Conservation (phyloP, 2,113 vertebrate genomes). For the Phyllostomus discolor region DNA sequence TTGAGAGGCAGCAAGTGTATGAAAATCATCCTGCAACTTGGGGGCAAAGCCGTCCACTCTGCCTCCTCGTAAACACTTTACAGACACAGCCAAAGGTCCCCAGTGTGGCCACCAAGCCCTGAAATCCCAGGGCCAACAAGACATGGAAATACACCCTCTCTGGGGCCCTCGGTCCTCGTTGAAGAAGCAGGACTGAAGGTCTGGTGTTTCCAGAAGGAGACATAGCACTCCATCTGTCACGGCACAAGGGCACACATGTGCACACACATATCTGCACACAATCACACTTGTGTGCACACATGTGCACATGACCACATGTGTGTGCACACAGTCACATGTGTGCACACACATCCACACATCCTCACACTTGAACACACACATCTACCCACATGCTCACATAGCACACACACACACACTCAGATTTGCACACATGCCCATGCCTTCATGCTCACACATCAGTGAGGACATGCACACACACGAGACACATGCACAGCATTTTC, state of each 20-base stretch:
- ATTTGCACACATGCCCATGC: too few species aligned
- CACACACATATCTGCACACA: background rate
- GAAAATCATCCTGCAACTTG: background rate
- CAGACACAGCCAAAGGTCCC: background rate
- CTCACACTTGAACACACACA: too few species aligned
- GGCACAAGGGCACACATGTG: fast-evolving
- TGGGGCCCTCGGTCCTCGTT: background rate
- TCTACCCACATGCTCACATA: fast-evolving
- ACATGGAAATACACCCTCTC: background rate
- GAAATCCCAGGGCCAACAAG: background rate
- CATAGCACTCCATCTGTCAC: background rate
- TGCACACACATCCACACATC: background rate
- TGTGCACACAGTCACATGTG: too few species aligned
- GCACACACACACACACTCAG: background rate
- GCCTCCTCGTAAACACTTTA: background rate
- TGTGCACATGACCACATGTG: background rate
- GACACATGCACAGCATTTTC: background rate
- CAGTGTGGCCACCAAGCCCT: background rate
- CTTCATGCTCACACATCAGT: too few species aligned
- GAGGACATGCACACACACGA: fast-evolving
- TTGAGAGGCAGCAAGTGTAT: fast-evolving
- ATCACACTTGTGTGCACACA: too few species aligned
- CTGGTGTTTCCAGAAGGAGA: background rate
- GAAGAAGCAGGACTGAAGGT: background rate
- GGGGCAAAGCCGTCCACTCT: background rate